Percentiles rank a stretch among this genome's conserved stretches.
Conservation (phyloP, 1,140 invertebrate species). For the Homalodisca vitripennis region DNA sequence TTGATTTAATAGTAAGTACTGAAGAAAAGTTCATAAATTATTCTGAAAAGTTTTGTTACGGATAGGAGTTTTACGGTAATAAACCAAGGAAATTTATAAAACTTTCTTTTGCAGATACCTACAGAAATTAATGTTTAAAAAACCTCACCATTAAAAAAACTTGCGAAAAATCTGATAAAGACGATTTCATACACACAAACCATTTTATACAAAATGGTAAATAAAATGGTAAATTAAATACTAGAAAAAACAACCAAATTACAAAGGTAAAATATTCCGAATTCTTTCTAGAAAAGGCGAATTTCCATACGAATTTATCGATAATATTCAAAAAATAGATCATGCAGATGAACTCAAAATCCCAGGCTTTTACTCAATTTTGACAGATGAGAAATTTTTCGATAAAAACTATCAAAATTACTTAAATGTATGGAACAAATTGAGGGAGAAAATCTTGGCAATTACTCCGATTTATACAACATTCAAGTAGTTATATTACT, state of each 20-base stretch:
- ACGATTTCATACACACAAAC: not conserved
- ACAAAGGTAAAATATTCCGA: not conserved
- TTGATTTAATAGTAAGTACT: conserved; percentile 4
- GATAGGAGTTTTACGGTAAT: conserved; percentile 6
- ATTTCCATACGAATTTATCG: not conserved
- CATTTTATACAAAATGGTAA: too few species aligned
- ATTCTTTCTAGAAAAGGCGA: not conserved
- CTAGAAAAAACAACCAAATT: too few species aligned
- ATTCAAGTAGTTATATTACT: too few species aligned
- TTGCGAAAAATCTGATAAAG: conserved; percentile 10
- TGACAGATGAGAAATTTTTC: not conserved
- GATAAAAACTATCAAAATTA: not conserved
- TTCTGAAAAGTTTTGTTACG: not conserved
- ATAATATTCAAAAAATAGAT: conserved; percentile 4
- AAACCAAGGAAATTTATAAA: conserved; percentile 21
- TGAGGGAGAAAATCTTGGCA: not conserved
- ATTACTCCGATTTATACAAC: not conserved
- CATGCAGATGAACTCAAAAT: too few species aligned
- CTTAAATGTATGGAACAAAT: conserved; percentile 11
- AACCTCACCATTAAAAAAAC: not conserved
- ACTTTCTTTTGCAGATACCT: conserved; percentile 10
- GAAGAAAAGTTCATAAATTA: conserved; percentile 15
- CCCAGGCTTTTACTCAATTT: too few species aligned
- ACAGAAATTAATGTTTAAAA: not conserved
- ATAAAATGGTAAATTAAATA: not conserved